These are phyloP conservation scores for Clanis bilineata DNA, from an alignment of 2,888 invertebrate genomes.

Conservation along the genomic window DNA sequence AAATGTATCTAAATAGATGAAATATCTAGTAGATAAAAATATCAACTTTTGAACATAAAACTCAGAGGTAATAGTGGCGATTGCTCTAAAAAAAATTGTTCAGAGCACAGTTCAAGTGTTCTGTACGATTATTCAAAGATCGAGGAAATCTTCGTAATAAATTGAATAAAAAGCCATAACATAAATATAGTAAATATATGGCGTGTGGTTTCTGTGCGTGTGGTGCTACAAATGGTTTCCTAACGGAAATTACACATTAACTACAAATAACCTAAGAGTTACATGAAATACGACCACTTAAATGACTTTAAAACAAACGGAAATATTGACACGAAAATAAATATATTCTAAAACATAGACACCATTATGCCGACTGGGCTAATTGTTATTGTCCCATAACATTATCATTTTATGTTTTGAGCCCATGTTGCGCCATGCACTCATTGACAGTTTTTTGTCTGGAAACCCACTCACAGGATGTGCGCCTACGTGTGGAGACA, in stretches of 20 bases:
- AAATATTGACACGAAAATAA: not conserved
- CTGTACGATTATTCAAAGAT: not conserved
- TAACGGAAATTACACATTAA: not conserved
- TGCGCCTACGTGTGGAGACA: conserved; percentile 70
- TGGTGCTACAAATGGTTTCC: not conserved
- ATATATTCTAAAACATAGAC: not conserved
- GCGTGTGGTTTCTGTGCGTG: not conserved
- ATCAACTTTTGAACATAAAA: no score
- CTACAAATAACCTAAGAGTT: not conserved
- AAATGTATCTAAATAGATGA: no score
- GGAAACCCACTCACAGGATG: conserved; percentile 63
- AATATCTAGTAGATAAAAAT: no score
- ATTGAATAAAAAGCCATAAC: not conserved
- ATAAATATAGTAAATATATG: not conserved
- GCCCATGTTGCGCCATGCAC: conserved; percentile 41
- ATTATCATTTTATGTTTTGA: conserved; percentile 7
- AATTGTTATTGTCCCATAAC: not conserved
- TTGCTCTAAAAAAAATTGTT: no score
- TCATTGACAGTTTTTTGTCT: conserved; percentile 57
- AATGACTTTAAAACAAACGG: not conserved
- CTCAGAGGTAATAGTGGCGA: no score
- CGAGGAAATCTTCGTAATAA: not conserved
- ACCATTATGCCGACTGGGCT: not conserved
- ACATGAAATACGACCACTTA: not conserved
- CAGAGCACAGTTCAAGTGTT: not conserved